phyloP scores from a whole-genome alignment of 2,888 invertebrate species.

The Amiota minor region DNA sequence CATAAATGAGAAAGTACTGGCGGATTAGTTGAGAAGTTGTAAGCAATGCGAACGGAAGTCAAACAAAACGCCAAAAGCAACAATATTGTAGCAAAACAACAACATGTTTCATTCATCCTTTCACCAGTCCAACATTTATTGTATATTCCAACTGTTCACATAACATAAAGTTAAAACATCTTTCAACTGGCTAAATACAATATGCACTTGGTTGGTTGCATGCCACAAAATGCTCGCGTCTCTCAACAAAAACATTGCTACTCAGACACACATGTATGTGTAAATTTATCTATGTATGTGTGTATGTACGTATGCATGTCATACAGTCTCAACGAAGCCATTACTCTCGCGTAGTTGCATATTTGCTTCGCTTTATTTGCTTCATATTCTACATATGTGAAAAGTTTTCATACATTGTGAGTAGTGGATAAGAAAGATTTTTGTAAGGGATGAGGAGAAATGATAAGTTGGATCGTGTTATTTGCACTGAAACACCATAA shows the following conservation, averaged over 20 bases:
- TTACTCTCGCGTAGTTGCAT: not conserved
- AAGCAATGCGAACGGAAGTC: conserved; percentile 1
- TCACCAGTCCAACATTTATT: too few relatives aligned
- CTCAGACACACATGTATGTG: not conserved
- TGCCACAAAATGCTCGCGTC: not conserved
- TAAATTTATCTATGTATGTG: not conserved
- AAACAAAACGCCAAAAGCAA: not conserved
- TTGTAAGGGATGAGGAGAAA: not conserved
- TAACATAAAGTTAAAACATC: conserved; percentile 17
- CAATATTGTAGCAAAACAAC: not conserved
- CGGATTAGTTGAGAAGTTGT: too few relatives aligned
- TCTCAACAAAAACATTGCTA: not conserved
- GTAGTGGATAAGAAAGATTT: not conserved
- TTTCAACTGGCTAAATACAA: conserved; percentile 12
- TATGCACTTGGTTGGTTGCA: conserved; percentile 15
- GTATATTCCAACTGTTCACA: too few relatives aligned
- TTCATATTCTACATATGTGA: not conserved
- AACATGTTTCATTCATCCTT: too few relatives aligned
- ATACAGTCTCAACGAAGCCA: not conserved
- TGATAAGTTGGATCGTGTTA: conserved; percentile 58
- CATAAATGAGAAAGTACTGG: not conserved
- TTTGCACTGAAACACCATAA: conserved; percentile 68
- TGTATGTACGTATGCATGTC: not conserved
- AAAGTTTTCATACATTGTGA: conserved; percentile 15
- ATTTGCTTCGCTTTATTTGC: conserved; percentile 20